These are phyloP conservation scores for Antheraea mylitta DNA, from an alignment of 1,140 invertebrate genomes.

Conservation along the genomic window DNA sequence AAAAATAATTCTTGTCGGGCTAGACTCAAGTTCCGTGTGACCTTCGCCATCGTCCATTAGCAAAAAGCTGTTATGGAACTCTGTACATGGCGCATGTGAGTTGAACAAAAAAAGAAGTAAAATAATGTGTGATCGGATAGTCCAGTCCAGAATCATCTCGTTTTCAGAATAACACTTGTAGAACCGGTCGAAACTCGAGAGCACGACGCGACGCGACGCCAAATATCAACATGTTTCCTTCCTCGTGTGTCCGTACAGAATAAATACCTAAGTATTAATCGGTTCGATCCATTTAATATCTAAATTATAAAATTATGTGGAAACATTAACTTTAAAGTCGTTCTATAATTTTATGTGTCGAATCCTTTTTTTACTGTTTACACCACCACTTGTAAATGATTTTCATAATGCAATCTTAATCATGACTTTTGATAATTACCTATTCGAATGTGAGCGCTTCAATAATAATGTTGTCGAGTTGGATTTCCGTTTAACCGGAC, in stretches of 20 bases:
- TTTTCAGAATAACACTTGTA: constrained; percentile 75
- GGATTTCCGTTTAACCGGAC: constrained; percentile 4
- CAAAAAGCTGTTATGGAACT: constrained; percentile 55
- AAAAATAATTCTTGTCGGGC: constrained; percentile 38
- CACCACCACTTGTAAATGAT: not conserved
- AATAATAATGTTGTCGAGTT: not conserved
- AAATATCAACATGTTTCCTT: constrained; percentile 75
- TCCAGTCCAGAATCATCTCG: constrained; percentile 69
- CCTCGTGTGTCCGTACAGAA: constrained; percentile 37
- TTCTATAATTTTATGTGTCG: not conserved
- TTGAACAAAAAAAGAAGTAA: constrained; percentile 38
- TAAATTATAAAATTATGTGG: not conserved
- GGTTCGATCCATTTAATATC: not conserved
- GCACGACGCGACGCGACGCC: constrained; percentile 36
- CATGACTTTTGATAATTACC: not conserved
- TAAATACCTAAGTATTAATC: not conserved
- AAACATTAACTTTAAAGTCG: not conserved
- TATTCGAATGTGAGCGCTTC: not conserved
- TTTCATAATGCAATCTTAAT: not conserved
- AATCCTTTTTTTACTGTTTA: not conserved
- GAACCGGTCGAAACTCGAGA: constrained; percentile 51
- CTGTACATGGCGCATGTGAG: constrained; percentile 28
- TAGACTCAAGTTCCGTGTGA: constrained; percentile 55
- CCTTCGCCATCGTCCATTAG: constrained; percentile 56
- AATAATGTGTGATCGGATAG: constrained; percentile 62